phyloP scores from a whole-genome alignment of 2,888 invertebrate genomes.

The Chironomus tentans region DNA sequence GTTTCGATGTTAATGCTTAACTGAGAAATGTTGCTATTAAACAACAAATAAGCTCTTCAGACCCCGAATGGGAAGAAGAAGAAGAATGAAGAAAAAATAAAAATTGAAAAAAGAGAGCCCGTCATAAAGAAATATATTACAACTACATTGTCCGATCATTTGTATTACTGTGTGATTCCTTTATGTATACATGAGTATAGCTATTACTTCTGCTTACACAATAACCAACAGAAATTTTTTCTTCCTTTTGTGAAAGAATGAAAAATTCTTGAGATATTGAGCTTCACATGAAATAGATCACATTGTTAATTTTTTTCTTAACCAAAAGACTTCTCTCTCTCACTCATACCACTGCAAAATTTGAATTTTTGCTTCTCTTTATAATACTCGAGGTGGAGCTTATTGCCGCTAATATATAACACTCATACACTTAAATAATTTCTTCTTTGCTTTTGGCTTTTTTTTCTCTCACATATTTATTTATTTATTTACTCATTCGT shows the following conservation, averaged over 20 bases:
- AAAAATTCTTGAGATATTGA: neutral
- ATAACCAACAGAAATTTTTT: neutral
- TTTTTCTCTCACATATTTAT: too few species aligned
- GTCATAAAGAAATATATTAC: conserved; percentile 23
- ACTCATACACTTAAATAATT: neutral
- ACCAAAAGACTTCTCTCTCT: neutral
- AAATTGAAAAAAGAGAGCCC: conserved; percentile 19
- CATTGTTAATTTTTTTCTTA: neutral
- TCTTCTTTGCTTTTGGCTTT: too few species aligned
- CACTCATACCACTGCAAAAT: neutral
- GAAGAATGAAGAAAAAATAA: neutral
- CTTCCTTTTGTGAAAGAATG: neutral
- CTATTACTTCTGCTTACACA: neutral
- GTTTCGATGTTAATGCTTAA: conserved; percentile 43
- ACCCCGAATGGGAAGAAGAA: conserved; percentile 2
- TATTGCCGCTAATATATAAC: conserved; percentile 3
- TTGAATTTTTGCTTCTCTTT: neutral
- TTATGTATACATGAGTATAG: neutral
- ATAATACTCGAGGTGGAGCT: conserved; percentile 10
- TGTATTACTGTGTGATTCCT: conserved; percentile 2
- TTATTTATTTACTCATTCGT: too few species aligned
- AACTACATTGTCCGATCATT: conserved; percentile 23
- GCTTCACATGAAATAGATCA: conserved; percentile 8
- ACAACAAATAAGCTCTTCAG: conserved; percentile 23
- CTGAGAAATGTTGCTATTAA: conserved; percentile 34